phyloP scores from a whole-genome alignment of 2,113 vertebrate genomes.

The Prietella phreatophila region DNA sequence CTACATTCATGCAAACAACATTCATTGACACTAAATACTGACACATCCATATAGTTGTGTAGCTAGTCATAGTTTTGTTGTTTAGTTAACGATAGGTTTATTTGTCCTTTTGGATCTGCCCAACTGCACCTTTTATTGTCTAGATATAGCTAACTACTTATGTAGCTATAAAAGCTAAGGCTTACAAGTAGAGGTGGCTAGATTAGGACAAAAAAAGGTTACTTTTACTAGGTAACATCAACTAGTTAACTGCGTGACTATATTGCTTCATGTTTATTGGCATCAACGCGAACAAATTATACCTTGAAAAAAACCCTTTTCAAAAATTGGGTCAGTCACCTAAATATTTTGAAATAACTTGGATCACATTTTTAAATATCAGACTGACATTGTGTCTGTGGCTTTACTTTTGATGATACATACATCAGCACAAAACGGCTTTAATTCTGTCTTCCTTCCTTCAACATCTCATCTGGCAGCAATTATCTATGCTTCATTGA shows the following conservation, averaged over 20 bases:
- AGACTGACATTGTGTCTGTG: neutral
- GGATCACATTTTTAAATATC: neutral
- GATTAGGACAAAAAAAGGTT: neutral
- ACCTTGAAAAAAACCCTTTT: neutral
- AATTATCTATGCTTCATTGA: slow-evolving; percentile 5
- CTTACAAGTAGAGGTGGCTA: neutral
- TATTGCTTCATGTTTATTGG: neutral
- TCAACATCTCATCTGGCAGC: neutral
- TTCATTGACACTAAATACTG: neutral
- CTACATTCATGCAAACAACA: neutral
- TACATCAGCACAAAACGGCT: neutral
- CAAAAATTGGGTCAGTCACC: neutral
- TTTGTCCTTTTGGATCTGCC: neutral
- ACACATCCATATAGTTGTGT: neutral
- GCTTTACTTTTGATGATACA: neutral
- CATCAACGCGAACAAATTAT: neutral
- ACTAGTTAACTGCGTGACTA: neutral
- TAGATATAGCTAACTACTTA: neutral
- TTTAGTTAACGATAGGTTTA: neutral
- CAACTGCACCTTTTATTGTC: neutral
- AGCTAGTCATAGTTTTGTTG: neutral
- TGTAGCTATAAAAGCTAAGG: neutral
- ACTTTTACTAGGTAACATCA: neutral
- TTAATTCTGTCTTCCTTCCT: neutral
- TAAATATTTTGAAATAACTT: neutral